These are phyloP conservation scores for Dusona sp. DNA, from an alignment of 2,888 invertebrate species.

Conservation along the genomic window DNA sequence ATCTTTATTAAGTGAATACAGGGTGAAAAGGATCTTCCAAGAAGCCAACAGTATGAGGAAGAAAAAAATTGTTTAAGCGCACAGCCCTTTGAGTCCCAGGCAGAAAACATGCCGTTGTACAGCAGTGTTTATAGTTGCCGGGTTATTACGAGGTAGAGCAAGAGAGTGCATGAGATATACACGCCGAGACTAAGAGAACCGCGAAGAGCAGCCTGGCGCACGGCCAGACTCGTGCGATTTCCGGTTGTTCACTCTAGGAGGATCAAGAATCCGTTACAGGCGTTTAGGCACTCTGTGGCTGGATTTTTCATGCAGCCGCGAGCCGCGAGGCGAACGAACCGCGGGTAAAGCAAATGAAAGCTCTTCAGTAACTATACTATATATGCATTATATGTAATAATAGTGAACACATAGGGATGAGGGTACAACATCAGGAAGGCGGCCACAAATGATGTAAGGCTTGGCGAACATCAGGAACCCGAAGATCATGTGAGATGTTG, in stretches of 20 bases:
- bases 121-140: conserved; percentile 57
- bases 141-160: conserved; percentile 53
- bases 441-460: conserved; percentile 2
- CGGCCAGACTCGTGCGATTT: conserved; percentile 66
- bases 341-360: conserved; percentile 42
- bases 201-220: conserved; percentile 48
- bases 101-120: conserved; percentile 39
- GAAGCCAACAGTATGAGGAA: conserved; percentile 12
- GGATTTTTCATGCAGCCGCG: conserved; percentile 62
- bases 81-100: conserved; percentile 39
- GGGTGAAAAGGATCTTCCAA: conserved; percentile 31
- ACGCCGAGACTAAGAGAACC: conserved; percentile 11
- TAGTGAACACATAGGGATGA: conserved; percentile 44
- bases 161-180: conserved; percentile 13
- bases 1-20: conserved; percentile 47
- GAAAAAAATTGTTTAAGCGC: conserved; percentile 30
- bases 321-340: conserved; percentile 50
- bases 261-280: conserved; percentile 70
- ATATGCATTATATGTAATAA: conserved; percentile 47
- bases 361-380: conserved; percentile 33
- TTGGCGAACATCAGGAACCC: conserved; percentile 27
- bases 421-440: conserved; percentile 19
- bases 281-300: conserved; percentile 61
- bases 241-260: conserved; percentile 64
- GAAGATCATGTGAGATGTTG: conserved; percentile 29